Evolutionary conservation across 2,888 invertebrate genomes (phyloP).

Genomic region (Amphipoea oculea): DNA sequence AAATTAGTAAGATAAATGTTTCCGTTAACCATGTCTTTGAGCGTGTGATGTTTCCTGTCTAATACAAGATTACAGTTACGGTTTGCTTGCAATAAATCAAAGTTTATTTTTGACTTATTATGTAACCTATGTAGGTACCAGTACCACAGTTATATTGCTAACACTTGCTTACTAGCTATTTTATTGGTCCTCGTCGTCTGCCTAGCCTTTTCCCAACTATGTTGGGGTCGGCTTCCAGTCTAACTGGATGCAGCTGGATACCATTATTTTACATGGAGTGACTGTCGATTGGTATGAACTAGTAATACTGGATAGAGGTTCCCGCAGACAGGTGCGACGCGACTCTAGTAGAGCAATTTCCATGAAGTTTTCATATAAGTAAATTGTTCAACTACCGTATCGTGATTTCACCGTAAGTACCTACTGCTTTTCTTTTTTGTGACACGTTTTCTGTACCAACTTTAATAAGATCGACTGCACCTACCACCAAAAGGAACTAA

Average conservation of each 20-base stretch:
- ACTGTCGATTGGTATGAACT: background rate
- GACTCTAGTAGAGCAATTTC: background rate
- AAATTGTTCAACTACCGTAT: no score
- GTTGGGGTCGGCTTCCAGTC: no score
- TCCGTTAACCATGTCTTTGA: conserved; percentile 34
- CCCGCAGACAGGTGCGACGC: background rate
- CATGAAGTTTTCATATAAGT: background rate
- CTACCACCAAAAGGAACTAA: background rate
- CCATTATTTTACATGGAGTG: no score
- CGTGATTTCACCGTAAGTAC: no score
- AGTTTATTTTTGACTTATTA: conserved; percentile 25
- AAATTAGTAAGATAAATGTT: conserved; percentile 40
- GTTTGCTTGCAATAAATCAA: conserved; percentile 24
- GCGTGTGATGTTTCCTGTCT: conserved; percentile 31
- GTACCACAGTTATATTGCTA: background rate
- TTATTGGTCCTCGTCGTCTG: no score
- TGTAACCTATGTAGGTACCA: conserved; percentile 2
- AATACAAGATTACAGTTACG: conserved; percentile 11
- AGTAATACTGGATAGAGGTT: background rate
- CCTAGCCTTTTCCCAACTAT: no score
- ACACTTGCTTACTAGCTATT: background rate
- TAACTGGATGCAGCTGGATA: no score
- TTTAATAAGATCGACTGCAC: background rate
- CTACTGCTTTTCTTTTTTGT: background rate
- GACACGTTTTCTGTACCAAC: background rate